A percentile compares a stretch with the other conserved stretches of the same genome.
Evolutionary conservation across 2,113 vertebrate genomes (phyloP).

Genomic region (Rostratula benghalensis): DNA sequence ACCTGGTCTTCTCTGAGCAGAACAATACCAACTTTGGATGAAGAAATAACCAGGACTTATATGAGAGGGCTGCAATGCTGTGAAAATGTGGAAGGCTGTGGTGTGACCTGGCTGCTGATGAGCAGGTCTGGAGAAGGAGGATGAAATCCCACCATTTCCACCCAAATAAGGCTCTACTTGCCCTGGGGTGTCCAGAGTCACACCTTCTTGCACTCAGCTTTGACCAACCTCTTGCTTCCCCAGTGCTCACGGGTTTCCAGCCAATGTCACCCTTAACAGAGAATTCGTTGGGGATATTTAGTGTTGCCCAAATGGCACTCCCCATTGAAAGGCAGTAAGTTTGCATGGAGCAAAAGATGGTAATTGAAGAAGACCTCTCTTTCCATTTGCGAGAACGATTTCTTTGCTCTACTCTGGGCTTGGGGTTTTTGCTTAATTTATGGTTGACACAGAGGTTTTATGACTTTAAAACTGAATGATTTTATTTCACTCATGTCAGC

Average conservation of each 20-base stretch:
- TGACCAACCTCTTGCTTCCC: neutral
- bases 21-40: neutral
- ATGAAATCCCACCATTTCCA: neutral
- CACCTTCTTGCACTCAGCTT: neutral
- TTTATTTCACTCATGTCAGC: neutral
- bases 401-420: neutral
- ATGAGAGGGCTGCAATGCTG: accelerated
- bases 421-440: neutral
- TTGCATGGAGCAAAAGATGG: neutral
- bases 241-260: accelerated
- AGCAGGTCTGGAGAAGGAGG: neutral
- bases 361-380: neutral
- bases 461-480: neutral
- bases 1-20: neutral
- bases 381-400: neutral
- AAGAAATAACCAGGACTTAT: neutral
- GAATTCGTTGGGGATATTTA: neutral
- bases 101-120: neutral
- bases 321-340: neutral
- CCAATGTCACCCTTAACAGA: neutral
- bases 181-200: neutral
- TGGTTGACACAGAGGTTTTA: neutral
- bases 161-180: neutral
- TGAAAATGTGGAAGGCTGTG: neutral
- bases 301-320: neutral